These are phyloP conservation scores for Tetramorium alpestre DNA, from an alignment of 1,140 invertebrate species.

Conservation along the genomic window DNA sequence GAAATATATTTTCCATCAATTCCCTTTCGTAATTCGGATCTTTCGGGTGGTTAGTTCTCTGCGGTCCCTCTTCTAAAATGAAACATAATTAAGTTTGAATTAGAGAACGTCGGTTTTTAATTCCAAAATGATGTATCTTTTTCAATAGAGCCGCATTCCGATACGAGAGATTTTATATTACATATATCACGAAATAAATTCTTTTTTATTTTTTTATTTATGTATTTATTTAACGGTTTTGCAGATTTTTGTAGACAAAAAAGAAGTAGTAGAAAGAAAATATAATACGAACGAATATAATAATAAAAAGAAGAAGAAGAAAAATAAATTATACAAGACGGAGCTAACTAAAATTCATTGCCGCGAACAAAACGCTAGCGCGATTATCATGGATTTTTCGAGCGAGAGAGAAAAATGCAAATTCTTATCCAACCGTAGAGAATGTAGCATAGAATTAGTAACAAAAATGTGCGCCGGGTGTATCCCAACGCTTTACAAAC, in stretches of 20 bases:
- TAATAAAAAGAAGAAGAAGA: not conserved
- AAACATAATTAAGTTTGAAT: not conserved
- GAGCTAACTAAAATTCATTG: slow-evolving; percentile 21
- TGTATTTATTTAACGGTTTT: not conserved
- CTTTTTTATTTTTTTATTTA: not conserved
- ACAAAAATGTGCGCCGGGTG: not conserved
- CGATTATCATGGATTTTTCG: slow-evolving; percentile 38
- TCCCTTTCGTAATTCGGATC: not conserved
- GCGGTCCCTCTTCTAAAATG: not conserved
- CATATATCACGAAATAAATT: not conserved
- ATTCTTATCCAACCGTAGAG: slow-evolving; percentile 18
- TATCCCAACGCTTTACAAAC: slow-evolving; percentile 6
- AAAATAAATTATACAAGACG: slow-evolving; percentile 20
- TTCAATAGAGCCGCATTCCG: no score
- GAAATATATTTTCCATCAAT: not conserved
- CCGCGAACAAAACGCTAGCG: slow-evolving; percentile 1
- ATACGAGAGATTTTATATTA: not conserved
- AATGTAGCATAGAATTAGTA: not conserved
- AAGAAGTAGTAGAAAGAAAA: not conserved
- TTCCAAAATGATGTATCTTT: not conserved
- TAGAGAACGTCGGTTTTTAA: not conserved
- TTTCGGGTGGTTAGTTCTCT: not conserved
- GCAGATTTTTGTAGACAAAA: not conserved
- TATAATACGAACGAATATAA: not conserved
- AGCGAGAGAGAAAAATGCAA: slow-evolving; percentile 27